A percentile compares a stretch with the other conserved stretches of the same genome.
Conservation (phyloP, 1,140 invertebrate genomes). For the Eubasilissa regina region DNA sequence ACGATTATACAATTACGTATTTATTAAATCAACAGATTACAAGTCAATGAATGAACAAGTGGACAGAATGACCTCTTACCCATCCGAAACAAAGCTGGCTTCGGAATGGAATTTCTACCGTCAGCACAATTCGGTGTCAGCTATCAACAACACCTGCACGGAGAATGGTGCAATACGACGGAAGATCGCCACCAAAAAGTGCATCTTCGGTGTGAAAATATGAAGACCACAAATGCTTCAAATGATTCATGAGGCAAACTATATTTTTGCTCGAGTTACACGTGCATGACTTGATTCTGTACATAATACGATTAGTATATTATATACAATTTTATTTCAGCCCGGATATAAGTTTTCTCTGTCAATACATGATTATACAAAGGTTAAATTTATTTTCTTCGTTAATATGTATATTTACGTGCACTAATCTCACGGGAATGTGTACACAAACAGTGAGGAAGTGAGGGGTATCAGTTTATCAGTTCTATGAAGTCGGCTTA, state of each 20-base stretch:
- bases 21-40: too few relatives aligned
- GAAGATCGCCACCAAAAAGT: not conserved
- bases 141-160: slow-evolving; percentile 20
- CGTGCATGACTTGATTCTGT: not conserved
- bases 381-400: too few relatives aligned
- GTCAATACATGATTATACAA: too few relatives aligned
- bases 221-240: too few relatives aligned
- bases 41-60: too few relatives aligned
- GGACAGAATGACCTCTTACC: not conserved
- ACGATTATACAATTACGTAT: too few relatives aligned
- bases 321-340: too few relatives aligned
- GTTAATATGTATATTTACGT: too few relatives aligned
- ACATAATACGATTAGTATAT: not conserved
- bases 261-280: not conserved
- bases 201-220: not conserved
- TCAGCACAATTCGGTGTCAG: not conserved
- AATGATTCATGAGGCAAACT: too few relatives aligned
- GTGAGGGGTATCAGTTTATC: slow-evolving; percentile 7
- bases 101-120: slow-evolving; percentile 1
- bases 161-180: not conserved
- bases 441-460: not conserved
- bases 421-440: not conserved
- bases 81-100: not conserved
- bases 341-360: too few relatives aligned
- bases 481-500: not conserved